A percentile compares a stretch with the other conserved stretches of the same genome.
These are phyloP conservation scores for Astropecten irregularis DNA, from an alignment of 53 echinoderm and acorn worm genomes.

Conservation along the genomic window DNA sequence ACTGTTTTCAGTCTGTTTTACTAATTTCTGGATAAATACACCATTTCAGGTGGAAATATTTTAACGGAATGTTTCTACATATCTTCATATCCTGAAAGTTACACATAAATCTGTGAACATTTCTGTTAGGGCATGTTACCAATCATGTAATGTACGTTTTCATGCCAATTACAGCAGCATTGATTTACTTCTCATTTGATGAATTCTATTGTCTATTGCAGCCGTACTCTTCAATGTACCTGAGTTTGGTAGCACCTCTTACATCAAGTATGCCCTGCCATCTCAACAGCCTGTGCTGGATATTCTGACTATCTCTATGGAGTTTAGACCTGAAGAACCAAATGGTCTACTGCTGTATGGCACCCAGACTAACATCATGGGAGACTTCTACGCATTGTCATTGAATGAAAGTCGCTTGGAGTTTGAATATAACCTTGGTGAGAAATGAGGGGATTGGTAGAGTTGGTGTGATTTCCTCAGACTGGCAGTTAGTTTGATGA, in stretches of 20 bases:
- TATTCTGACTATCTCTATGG: constrained; percentile 56
- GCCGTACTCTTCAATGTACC: constrained; percentile 66
- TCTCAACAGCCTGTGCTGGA: constrained; percentile 54
- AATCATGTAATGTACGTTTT: too few relatives aligned
- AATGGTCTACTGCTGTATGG: constrained; percentile 81
- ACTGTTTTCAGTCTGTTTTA: too few relatives aligned
- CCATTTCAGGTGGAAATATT: too few relatives aligned
- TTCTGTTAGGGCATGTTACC: too few relatives aligned
- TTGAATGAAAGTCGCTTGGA: constrained; percentile 64
- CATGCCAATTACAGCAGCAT: too few relatives aligned
- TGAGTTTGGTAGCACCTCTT: constrained; percentile 66
- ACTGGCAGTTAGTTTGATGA: neutral
- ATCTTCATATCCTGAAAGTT: too few relatives aligned
- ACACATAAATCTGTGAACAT: too few relatives aligned
- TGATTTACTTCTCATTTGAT: too few relatives aligned
- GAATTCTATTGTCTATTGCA: too few relatives aligned
- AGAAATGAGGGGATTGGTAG: constrained; percentile 1
- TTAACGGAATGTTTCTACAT: too few relatives aligned
- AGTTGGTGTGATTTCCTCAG: too few relatives aligned
- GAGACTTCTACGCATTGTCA: constrained; percentile 84
- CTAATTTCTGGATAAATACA: too few relatives aligned
- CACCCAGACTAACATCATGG: constrained; percentile 63
- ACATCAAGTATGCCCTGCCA: constrained; percentile 73
- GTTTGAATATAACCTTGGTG: constrained; percentile 91
- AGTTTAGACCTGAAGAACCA: constrained; percentile 68